These are phyloP conservation scores for Cephus cinctus DNA, from an alignment of 1,140 invertebrate species.

Conservation along the genomic window DNA sequence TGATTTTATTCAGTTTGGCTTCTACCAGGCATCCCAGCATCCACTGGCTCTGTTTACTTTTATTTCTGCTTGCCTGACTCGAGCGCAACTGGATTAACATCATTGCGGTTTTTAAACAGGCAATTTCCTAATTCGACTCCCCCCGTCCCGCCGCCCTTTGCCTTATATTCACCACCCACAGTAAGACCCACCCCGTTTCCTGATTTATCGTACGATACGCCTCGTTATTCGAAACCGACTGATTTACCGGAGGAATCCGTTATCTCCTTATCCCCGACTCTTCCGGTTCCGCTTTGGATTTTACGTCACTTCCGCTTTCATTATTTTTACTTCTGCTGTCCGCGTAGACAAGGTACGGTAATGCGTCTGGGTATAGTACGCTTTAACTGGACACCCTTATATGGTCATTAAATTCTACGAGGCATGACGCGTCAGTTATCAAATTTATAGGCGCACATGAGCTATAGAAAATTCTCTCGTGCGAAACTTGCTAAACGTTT, in stretches of 20 bases:
- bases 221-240: slow-evolving; percentile 37
- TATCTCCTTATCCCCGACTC: slow-evolving; percentile 7
- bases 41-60: slow-evolving; percentile 10
- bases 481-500: too few relatives aligned
- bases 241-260: slow-evolving; percentile 36
- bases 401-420: too few relatives aligned
- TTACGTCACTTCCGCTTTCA: background rate
- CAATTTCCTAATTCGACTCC: slow-evolving; percentile 53
- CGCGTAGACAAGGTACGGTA: background rate
- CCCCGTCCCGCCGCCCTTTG: too few relatives aligned
- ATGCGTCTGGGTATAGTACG: too few relatives aligned
- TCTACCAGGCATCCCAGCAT: too few relatives aligned
- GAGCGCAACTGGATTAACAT: slow-evolving; percentile 44
- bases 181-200: slow-evolving; percentile 35
- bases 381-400: too few relatives aligned
- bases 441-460: too few relatives aligned
- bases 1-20: slow-evolving; percentile 53
- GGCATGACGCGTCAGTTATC: too few relatives aligned
- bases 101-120: slow-evolving; percentile 53
- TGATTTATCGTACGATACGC: slow-evolving; percentile 48
- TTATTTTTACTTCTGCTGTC: background rate
- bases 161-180: too few relatives aligned
- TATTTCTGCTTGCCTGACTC: slow-evolving; percentile 2
- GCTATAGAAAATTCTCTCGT: too few relatives aligned
- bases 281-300: slow-evolving; percentile 9